A percentile compares a stretch with the other conserved stretches of the same genome.
phyloP scores from a whole-genome alignment of 1,140 invertebrate genomes.

The Hylaeus volcanicus region DNA sequence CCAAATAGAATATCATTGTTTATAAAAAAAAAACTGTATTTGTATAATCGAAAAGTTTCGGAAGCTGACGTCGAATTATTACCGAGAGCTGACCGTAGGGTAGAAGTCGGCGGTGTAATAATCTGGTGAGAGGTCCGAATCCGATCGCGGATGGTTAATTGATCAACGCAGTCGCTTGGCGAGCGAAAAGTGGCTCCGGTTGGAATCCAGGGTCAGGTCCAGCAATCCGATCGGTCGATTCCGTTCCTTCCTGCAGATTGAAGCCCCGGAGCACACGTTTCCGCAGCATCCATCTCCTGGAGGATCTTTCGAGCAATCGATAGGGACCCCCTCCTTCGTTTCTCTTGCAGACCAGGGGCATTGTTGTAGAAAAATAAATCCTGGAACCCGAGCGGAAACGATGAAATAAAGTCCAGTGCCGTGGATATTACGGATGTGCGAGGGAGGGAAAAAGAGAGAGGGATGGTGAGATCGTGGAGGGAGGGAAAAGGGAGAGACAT shows the following conservation, averaged over 20 bases:
- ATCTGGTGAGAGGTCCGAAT: too few relatives aligned
- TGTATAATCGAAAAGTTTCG: too few relatives aligned
- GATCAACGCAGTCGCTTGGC: neutral
- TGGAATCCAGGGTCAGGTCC: neutral
- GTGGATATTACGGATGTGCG: neutral
- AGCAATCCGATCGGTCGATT: neutral
- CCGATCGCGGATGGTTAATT: neutral
- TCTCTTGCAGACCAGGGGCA: neutral
- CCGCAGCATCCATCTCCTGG: neutral
- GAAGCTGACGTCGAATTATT: too few relatives aligned
- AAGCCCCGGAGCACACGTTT: neutral
- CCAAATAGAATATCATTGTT: too few relatives aligned
- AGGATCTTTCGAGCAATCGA: conserved; percentile 22
- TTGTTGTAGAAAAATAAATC: conserved; percentile 12
- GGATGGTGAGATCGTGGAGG: too few relatives aligned
- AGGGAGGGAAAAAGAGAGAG: neutral
- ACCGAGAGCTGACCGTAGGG: too few relatives aligned
- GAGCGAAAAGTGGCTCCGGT: neutral
- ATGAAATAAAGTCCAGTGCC: conserved; percentile 10
- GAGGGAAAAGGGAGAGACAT: neutral
- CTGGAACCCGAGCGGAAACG: conserved; percentile 16
- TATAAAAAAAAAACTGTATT: too few relatives aligned
- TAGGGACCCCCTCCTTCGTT: neutral
- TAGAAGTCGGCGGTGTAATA: too few relatives aligned
- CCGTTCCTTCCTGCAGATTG: neutral